Percentiles rank a stretch among this genome's conserved stretches.
Evolutionary conservation across 2,888 invertebrate genomes (phyloP).

Genomic region (Clepsis dumicolana): DNA sequence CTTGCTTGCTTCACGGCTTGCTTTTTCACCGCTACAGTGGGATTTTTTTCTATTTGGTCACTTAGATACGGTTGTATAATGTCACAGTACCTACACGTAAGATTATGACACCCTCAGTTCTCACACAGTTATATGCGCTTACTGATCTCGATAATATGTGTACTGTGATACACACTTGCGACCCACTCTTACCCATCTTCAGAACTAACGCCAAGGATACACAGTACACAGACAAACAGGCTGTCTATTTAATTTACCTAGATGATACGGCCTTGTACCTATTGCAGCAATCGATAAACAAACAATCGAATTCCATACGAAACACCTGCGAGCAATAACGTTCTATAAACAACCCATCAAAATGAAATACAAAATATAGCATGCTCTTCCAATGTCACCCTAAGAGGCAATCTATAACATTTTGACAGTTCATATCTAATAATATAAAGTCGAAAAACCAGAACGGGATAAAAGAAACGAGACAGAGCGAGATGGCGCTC

Average conservation of each 20-base stretch:
- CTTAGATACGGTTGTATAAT: no score
- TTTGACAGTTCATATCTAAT: no score
- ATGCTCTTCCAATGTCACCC: no score
- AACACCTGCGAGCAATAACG: not conserved
- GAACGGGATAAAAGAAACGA: no score
- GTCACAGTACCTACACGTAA: not conserved
- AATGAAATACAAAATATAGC: no score
- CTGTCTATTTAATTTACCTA: constrained; percentile 31
- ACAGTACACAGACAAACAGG: constrained; percentile 6
- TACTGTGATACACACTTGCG: not conserved
- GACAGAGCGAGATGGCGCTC: no score
- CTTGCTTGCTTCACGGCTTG: no score
- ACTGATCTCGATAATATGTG: not conserved
- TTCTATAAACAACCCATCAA: no score
- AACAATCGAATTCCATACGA: constrained; percentile 8
- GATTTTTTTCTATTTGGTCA: no score
- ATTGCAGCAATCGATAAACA: constrained; percentile 21
- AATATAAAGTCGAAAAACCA: no score
- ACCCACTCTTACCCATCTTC: constrained; percentile 33
- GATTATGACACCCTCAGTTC: not conserved
- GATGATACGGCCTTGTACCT: constrained; percentile 1
- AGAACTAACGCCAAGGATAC: constrained; percentile 30
- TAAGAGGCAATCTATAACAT: no score
- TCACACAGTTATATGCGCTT: not conserved
- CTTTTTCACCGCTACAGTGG: no score